Base-by-base conservation (phyloP, 2,797 vertebrate genomes). In the Cossypha caffra region DNA sequence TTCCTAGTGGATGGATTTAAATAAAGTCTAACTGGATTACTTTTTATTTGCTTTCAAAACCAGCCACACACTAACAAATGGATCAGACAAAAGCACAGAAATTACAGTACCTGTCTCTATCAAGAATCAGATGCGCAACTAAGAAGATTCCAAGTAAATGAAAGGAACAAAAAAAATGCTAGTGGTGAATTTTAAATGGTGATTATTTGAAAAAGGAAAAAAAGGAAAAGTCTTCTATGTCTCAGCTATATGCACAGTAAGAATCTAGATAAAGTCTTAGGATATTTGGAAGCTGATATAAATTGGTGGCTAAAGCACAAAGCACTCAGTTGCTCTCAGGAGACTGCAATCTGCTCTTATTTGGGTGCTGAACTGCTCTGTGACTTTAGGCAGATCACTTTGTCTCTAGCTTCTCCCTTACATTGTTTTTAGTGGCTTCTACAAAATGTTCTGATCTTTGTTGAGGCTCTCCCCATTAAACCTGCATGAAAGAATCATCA, bases 21-120 rank as follows among this genome's bases (percentile, higher is more conserved):
- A 89, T 87, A 63, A 90, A 81, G 43, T 86, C 84, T 96, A 95
- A 96, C 63, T 66, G 33, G 29, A 95, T 97, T 96, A 95, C 28
- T 78, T 93, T 67, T 74, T 69, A 88, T 86, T 95, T 83, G 45
- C 81, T 95, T 90, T 91, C 68, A 80, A 89, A 95, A 86, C 59
- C 83, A 95, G 69, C 62, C 76, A 89, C 66, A 63, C 40, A 54
- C 42, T 24, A 81, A 68, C 45, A 87, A 92, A 75, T 20, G 62
- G 84, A 93, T 83, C 71, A 90, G 93, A 96, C 89, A 96, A 88
- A 55, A 81, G n/a, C 12, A 4, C 1, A 76, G 26, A 92, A 88
- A 89, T 42, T 58, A 23, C 50, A 80, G 52, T 85, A 95, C 35
- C 74, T 83, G 33, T 64, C 48, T 85, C 81, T 71, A 66, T 12